Evolutionary conservation across 2,888 invertebrate genomes (phyloP).

Genomic region (Neoscelio sp.): DNA sequence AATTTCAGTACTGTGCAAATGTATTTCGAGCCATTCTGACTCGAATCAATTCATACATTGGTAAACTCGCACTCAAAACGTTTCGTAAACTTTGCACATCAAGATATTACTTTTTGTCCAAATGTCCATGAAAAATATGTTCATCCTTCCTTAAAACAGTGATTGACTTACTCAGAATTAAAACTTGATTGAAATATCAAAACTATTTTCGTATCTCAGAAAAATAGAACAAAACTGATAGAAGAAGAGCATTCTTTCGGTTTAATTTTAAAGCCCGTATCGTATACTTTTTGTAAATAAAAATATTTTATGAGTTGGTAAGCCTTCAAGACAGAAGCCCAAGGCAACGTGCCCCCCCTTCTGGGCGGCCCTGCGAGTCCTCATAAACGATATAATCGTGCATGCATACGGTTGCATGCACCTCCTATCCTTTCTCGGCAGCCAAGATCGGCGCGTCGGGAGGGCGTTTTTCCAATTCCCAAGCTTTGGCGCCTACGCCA

Average conservation of each 20-base stretch:
- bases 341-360: conserved; percentile 43
- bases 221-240: not conserved
- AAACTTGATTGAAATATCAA: no score
- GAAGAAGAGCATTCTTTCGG: not conserved
- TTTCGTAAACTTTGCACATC: no score
- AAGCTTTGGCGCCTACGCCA: conserved; percentile 76
- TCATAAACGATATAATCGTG: conserved; percentile 47
- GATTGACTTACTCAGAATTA: no score
- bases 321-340: conserved; percentile 28
- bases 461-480: conserved; percentile 78
- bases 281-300: conserved; percentile 28
- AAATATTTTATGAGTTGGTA: conserved; percentile 39
- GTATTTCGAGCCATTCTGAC: no score
- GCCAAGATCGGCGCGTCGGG: conserved; percentile 55
- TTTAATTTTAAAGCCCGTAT: not conserved
- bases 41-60: no score
- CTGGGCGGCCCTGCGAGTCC: conserved; percentile 49
- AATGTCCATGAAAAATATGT: no score
- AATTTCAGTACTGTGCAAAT: no score
- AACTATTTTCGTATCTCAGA: no score
- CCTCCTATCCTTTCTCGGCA: conserved; percentile 55
- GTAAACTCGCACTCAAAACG: no score
- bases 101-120: no score
- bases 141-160: no score
- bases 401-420: conserved; percentile 52